Percentiles rank a stretch among this genome's conserved stretches.
Evolutionary conservation across 2,113 vertebrate genomes (phyloP).

Genomic region (Onychorhynchus coronatus): DNA sequence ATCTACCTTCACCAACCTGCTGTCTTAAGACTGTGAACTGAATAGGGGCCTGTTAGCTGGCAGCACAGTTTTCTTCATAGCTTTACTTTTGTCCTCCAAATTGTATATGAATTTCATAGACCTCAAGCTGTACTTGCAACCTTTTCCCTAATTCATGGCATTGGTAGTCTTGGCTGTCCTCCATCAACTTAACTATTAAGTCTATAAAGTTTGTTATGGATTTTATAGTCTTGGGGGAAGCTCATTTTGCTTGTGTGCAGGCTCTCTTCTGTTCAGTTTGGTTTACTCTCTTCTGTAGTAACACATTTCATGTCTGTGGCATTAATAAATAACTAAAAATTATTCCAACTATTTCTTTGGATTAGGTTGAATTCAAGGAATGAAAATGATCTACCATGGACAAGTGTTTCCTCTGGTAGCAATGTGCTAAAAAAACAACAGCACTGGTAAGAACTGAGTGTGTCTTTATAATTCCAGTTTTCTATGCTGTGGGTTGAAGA

Average conservation of each 20-base stretch:
- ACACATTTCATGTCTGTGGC: not conserved
- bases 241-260: not conserved
- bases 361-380: not conserved
- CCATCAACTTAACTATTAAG: not conserved
- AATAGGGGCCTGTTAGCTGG: not conserved
- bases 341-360: not conserved
- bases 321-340: not conserved
- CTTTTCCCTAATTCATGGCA: not conserved
- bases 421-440: not conserved
- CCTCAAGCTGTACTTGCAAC: not conserved
- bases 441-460: rapidly evolving
- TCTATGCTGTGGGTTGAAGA: not conserved
- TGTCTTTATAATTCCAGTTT: not conserved
- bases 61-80: not conserved
- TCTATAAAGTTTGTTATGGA: not conserved
- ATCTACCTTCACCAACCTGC: not conserved
- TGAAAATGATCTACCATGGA: not conserved
- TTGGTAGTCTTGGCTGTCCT: constrained; percentile 29
- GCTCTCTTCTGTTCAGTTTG: not conserved
- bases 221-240: constrained; percentile 7
- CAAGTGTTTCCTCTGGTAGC: not conserved
- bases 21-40: not conserved
- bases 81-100: not conserved
- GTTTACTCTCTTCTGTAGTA: not conserved
- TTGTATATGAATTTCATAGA: not conserved